Percentiles rank a stretch among this genome's conserved stretches.
Evolutionary conservation across 2,113 vertebrate genomes (phyloP).

Genomic region (Oryzias woworae): DNA sequence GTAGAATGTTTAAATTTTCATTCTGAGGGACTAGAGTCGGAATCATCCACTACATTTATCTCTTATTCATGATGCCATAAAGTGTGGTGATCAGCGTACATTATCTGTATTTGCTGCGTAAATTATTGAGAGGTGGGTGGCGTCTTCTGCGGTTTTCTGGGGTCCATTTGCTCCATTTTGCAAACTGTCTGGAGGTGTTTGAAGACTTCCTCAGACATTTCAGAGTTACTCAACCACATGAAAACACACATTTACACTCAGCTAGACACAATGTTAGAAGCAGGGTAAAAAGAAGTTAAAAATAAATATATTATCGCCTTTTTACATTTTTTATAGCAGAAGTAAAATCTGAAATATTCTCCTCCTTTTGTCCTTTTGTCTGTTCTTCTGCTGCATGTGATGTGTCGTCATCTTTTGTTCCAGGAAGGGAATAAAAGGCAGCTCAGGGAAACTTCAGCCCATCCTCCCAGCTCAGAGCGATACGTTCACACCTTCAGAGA

Average conservation of each 20-base stretch:
- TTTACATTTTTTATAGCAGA: background rate
- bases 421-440: slow-evolving; percentile 93
- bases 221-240: slow-evolving; percentile 16
- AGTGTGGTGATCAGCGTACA: slow-evolving; percentile 55
- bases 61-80: slow-evolving; percentile 62
- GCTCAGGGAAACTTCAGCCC: slow-evolving; percentile 86
- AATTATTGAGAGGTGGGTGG: slow-evolving; percentile 59
- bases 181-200: slow-evolving; percentile 26
- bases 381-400: background rate
- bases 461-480: slow-evolving; percentile 88
- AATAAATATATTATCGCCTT: background rate
- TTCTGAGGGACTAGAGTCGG: slow-evolving; percentile 33
- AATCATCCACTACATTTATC: slow-evolving; percentile 49
- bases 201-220: slow-evolving; percentile 1
- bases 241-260: slow-evolving; percentile 23
- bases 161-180: slow-evolving; percentile 27
- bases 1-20: slow-evolving; percentile 55
- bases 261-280: slow-evolving; percentile 7
- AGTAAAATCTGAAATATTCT: background rate
- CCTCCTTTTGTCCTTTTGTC: background rate
- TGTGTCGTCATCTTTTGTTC: slow-evolving; percentile 51
- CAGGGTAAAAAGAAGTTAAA: background rate
- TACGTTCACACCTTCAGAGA: slow-evolving; percentile 91
- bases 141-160: slow-evolving; percentile 29
- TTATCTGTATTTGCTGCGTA: slow-evolving; percentile 63